These are phyloP conservation scores for Falco columbarius DNA, from an alignment of 2,797 vertebrate species.

Conservation along the genomic window DNA sequence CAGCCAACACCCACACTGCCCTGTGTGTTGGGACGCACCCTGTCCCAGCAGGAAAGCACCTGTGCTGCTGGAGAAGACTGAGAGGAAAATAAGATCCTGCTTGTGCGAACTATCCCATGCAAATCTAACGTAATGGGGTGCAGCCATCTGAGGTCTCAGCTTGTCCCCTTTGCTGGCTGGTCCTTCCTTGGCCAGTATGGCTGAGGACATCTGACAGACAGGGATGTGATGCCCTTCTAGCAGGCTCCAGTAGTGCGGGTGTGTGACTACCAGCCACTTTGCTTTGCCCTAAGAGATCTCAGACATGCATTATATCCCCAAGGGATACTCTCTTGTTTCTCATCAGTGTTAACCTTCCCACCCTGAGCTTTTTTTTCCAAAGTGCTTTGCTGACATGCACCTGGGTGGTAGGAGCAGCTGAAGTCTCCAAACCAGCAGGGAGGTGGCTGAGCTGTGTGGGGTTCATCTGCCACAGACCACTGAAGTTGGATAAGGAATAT, in stretches of 20 bases:
- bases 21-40: too few species aligned
- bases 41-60: background rate
- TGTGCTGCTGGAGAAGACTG: background rate
- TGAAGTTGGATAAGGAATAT: background rate
- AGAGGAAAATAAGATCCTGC: background rate
- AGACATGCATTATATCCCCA: background rate
- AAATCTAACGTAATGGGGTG: fast-evolving
- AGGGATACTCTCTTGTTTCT: background rate
- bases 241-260: background rate
- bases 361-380: background rate
- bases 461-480: background rate
- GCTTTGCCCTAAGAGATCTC: background rate
- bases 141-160: background rate
- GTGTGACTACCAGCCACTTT: background rate
- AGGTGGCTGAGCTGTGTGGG: background rate
- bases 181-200: background rate
- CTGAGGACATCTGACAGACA: background rate
- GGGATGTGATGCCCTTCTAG: background rate
- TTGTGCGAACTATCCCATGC: background rate
- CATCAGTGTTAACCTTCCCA: background rate
- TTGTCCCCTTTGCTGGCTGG: background rate
- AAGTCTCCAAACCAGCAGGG: background rate
- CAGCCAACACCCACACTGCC: background rate
- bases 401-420: background rate
- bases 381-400: background rate